Evolutionary conservation across 2,888 invertebrate genomes (phyloP).

Genomic region (Drosophila pseudotalamancana): DNA sequence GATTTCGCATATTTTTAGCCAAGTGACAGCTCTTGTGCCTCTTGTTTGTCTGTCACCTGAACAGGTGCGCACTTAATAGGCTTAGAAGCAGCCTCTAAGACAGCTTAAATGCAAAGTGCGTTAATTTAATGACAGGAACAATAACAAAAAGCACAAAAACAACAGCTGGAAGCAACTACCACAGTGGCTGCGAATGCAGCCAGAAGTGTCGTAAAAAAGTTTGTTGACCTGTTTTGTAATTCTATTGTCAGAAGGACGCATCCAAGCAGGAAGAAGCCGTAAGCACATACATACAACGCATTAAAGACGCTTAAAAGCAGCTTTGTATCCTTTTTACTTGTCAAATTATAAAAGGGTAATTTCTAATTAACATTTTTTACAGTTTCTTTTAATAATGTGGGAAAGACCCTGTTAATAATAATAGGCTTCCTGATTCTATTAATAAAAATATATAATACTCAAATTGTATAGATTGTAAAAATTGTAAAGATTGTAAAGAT

Average conservation of each 20-base stretch:
- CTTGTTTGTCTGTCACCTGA: slow-evolving; percentile 8
- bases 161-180: not conserved
- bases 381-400: no score
- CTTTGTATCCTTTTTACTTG: not conserved
- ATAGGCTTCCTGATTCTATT: no score
- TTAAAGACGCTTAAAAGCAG: not conserved
- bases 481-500: no score
- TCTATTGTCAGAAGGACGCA: not conserved
- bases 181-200: not conserved
- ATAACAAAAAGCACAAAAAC: slow-evolving; percentile 12
- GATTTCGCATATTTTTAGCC: slow-evolving; percentile 10
- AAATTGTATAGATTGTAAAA: no score
- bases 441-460: no score
- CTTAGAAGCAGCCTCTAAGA: slow-evolving; percentile 53
- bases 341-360: no score
- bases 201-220: slow-evolving; percentile 13
- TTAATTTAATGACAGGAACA: slow-evolving; percentile 62
- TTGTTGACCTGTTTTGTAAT: slow-evolving; percentile 11
- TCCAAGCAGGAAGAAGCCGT: not conserved
- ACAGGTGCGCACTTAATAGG: slow-evolving; percentile 51
- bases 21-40: slow-evolving; percentile 7
- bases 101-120: slow-evolving; percentile 65
- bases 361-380: no score
- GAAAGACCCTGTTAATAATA: no score
- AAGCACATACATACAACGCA: not conserved